phyloP scores from a whole-genome alignment of 2,797 vertebrate species.

The Sebastes vulpes region DNA sequence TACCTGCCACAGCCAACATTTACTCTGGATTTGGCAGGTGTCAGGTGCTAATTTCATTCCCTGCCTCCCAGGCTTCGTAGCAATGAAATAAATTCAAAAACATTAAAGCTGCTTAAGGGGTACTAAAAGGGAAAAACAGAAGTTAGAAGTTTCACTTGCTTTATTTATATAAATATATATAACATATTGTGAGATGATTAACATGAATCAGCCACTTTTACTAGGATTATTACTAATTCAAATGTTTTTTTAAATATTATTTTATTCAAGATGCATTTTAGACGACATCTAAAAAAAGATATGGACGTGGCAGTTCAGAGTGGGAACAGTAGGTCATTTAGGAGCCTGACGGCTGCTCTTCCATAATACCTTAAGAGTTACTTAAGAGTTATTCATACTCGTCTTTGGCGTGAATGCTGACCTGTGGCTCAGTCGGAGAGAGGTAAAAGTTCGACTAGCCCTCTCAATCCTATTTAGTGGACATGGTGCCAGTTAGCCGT shows the following conservation, averaged over 20 bases:
- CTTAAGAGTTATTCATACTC: conserved; percentile 61
- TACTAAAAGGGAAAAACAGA: too few species aligned
- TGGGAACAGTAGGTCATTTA: neutral
- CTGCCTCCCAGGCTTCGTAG: too few species aligned
- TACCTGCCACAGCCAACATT: too few species aligned
- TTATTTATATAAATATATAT: too few species aligned
- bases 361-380: conserved; percentile 30
- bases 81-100: too few species aligned
- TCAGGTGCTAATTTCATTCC: too few species aligned
- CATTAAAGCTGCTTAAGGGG: too few species aligned
- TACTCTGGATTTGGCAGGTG: too few species aligned
- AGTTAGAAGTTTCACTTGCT: too few species aligned
- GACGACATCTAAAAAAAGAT: neutral
- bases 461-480: conserved; percentile 73
- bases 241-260: neutral
- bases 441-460: conserved; percentile 31
- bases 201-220: neutral
- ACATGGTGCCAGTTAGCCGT: conserved; percentile 73
- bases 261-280: neutral
- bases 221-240: neutral
- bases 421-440: conserved; percentile 17
- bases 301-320: neutral
- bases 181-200: too few species aligned
- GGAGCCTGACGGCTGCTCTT: neutral
- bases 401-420: conserved; percentile 26